Conservation (phyloP, 2,113 vertebrate species). For the mouse (Mus musculus) region DNA sequence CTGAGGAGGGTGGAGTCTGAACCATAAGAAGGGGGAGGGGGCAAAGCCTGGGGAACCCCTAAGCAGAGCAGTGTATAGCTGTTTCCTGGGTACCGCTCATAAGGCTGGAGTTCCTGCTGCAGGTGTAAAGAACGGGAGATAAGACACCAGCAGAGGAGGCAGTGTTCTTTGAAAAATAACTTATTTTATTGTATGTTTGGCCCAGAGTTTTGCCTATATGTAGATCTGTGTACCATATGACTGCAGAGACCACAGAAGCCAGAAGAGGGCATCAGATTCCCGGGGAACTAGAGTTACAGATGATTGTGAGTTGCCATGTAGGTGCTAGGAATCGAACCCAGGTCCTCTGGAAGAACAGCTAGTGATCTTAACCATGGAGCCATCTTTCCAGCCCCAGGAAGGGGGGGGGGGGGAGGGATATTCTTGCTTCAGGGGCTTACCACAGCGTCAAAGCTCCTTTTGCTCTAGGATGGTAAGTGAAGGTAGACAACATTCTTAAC, state of each 20-base stretch:
- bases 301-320: background rate
- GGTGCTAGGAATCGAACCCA: background rate
- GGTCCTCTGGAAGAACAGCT: background rate
- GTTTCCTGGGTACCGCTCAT: background rate
- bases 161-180: background rate
- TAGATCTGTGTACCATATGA: background rate
- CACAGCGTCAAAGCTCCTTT: background rate
- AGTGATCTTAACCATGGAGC: background rate
- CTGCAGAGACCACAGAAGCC: background rate
- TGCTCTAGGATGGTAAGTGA: background rate
- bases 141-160: background rate
- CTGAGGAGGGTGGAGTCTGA: background rate
- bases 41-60: background rate
- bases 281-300: background rate
- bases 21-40: background rate
- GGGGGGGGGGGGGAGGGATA: too few species aligned
- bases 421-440: background rate
- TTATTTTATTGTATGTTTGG: background rate
- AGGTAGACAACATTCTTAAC: too few species aligned
- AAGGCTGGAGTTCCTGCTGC: background rate
- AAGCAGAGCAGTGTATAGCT: background rate
- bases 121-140: background rate
- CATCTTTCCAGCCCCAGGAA: background rate
- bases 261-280: background rate
- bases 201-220: background rate